Base-by-base conservation (phyloP, 2,797 vertebrate species). In the Pangasius macronema region DNA sequence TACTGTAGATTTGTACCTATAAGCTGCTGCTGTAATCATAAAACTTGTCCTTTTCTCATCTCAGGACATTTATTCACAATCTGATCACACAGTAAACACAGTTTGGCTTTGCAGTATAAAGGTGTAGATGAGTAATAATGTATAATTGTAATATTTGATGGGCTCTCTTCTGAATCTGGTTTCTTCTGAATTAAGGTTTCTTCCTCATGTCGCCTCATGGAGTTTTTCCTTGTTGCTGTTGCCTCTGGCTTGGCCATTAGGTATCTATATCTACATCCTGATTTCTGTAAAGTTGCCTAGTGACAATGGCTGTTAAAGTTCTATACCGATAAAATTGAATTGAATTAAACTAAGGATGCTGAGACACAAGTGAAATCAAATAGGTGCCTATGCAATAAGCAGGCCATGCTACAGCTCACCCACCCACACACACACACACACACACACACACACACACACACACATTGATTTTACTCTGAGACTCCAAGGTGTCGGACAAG, bases 391-490 rank as follows among this genome's bases (percentile, higher is more conserved):
- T 65, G n/a, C 75, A 27, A 46, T 49, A 24, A 42, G 22, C 75
- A 46, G 51, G 70, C 36, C 39, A 18, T 83, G 61, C 39, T 73
- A 70, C 42, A 80, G n/a, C 65, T 73, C 27, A 36, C 14, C 3
- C 30, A 30, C 63, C 13, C 4, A 1, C 68, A 22, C 68, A 22
- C 68, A 39, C 68, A 70, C 67, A 68, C 33, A 70, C 30, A 20
- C 33, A 39, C 16, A 70, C 67, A 39, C 33, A 70, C 33, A 73
- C 70, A 42, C 70, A 27, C 70, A 75, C 46, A 77, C 13, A 80
- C 67, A 39, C 72, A 61, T 16, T 80, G 84, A 87, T 82, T 91
- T 87, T 55, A 24, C 27, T 82, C 59, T n/a, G 75, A 75, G 79
- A 59, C 70, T 51, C 76, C 70, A 49, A 82, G 77, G 77, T 75